Evolutionary conservation across 2,888 invertebrate genomes (phyloP), one percentile per base, ranked within the genome.

Genomic region (Phania funesta): DNA sequence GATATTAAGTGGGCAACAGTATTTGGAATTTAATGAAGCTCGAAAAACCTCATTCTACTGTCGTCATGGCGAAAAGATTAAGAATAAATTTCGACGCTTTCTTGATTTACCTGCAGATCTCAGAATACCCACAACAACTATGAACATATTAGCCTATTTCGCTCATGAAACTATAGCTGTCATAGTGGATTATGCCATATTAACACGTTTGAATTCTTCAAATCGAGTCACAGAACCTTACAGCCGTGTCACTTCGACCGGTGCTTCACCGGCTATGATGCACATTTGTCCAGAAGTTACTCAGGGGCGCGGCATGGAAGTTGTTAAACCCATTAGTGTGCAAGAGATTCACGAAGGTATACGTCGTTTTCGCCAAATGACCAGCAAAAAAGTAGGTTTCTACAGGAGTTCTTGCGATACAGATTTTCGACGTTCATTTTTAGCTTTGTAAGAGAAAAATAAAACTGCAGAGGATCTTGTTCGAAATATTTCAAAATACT

Each of bases 151-250:
- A 82, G 94, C 95, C 56, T 98, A 97, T 88, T 92, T 97, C 84
- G 97, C 97, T 0, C 96, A 96, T 89, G 97, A 98, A 91, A 96
- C 96, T 0, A 95, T 98, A 7, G 97, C 97, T 0, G 95, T 97
- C 89, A 94, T 98, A 75, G 94, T 96, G 1, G 98, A 98, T 91
- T 94, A 95, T 85, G 95, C 96, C 0, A 94, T 97, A 82, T 89
- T 97, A 58, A 94, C 97, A 1, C 92, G 97, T 52, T 94, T 96
- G 86, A 97, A 97, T 89, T 93, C 93, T 46, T 94, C 93, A 83
- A 94, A 93, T 88, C 93, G 93, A 50, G 90, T 92, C 48, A 94
- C 93, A 2, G 95, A 96, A 88, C 94, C 95, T 0, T 94, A 95
- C 73, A 93, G 94, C 84, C 93, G 95, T 83, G 93, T 95, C 0